A percentile compares a stretch with the other conserved stretches of the same genome.
phyloP scores from a whole-genome alignment of 2,888 invertebrate genomes.

The Hyposoter didymator region DNA sequence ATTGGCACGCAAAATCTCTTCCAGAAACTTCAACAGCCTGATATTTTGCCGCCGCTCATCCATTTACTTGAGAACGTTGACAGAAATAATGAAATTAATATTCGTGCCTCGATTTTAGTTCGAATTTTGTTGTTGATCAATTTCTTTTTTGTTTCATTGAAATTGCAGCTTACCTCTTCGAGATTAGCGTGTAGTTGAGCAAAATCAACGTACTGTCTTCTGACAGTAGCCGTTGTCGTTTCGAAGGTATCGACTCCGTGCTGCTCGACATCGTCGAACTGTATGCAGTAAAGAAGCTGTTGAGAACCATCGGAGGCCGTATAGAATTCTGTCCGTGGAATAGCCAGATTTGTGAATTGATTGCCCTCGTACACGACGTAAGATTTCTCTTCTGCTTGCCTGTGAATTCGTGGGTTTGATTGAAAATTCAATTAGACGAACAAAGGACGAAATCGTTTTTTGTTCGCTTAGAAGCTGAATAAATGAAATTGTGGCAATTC shows the following conservation, averaged over 20 bases:
- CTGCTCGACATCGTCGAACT: conserved; percentile 81
- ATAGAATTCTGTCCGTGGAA: conserved; percentile 81
- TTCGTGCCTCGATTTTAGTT: neutral
- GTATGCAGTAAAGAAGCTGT: conserved; percentile 81
- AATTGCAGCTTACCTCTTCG: conserved; percentile 74
- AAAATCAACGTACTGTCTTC: conserved; percentile 80
- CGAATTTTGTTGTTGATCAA: neutral
- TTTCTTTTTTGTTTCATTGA: neutral
- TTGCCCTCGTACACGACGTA: conserved; percentile 78
- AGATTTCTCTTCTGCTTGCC: conserved; percentile 79
- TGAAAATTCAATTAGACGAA: conserved; percentile 7
- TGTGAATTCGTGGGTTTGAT: conserved; percentile 57
- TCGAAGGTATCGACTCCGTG: conserved; percentile 80
- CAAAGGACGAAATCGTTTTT: neutral
- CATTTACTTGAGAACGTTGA: neutral
- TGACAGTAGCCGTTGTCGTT: conserved; percentile 80
- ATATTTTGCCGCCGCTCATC: too few relatives aligned
- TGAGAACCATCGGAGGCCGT: conserved; percentile 81
- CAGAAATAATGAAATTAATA: neutral
- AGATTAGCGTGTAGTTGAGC: conserved; percentile 78
- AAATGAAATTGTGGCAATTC: conserved; percentile 45
- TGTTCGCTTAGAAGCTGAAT: neutral
- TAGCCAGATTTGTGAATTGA: conserved; percentile 79
- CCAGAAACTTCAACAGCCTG: neutral
- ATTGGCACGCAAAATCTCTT: neutral